Conservation (phyloP, 2,797 vertebrate species). For the Kryptolebias ocellatus region DNA sequence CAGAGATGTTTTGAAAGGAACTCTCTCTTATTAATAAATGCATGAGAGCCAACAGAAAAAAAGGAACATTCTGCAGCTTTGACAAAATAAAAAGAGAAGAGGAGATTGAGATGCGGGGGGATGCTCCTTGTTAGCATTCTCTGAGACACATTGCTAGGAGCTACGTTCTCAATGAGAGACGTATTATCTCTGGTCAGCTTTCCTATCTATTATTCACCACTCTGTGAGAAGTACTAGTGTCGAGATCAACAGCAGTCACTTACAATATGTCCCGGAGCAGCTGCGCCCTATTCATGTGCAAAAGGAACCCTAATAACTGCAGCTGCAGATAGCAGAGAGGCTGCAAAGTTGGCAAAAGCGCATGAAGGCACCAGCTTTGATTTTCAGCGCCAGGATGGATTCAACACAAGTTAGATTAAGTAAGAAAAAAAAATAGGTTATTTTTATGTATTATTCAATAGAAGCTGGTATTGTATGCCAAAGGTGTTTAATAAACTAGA, state of each 20-base stretch:
- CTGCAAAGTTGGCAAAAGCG: conserved; percentile 72
- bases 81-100: conserved; percentile 59
- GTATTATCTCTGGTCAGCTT: conserved; percentile 75
- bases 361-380: conserved; percentile 58
- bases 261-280: conserved; percentile 69
- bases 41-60: conserved; percentile 73
- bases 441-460: conserved; percentile 65
- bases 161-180: conserved; percentile 64
- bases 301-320: conserved; percentile 66
- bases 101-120: background rate
- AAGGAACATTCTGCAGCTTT: conserved; percentile 71
- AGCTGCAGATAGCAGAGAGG: conserved; percentile 49
- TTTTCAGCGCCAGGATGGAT: conserved; percentile 54
- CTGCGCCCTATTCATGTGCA: conserved; percentile 60
- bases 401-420: conserved; percentile 51
- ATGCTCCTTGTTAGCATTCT: conserved; percentile 70
- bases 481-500: conserved; percentile 56
- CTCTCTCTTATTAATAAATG: conserved; percentile 79
- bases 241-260: conserved; percentile 79
- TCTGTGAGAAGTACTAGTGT: conserved; percentile 74
- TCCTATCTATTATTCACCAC: conserved; percentile 79
- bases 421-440: conserved; percentile 3
- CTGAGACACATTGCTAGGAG: conserved; percentile 62
- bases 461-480: conserved; percentile 33
- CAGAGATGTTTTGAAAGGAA: conserved; percentile 79